phyloP scores from a whole-genome alignment of 30 jellyfish, hydroid and myxozoan genomes.

The Mastigias papua region DNA sequence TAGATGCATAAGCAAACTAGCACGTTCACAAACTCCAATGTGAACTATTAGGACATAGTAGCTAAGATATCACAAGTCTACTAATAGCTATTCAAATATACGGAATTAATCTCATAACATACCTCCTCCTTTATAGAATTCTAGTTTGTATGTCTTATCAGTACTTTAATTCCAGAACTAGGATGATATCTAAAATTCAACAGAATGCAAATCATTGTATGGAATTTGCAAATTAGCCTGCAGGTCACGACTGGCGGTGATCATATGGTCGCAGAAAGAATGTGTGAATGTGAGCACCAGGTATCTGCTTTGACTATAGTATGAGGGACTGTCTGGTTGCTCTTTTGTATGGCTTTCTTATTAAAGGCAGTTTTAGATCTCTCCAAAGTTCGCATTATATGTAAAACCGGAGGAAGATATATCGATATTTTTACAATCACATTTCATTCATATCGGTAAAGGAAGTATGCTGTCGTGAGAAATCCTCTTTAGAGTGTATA shows the following conservation, averaged over 20 bases:
- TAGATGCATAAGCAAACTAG: too few species aligned
- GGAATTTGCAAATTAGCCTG: conserved; percentile 26
- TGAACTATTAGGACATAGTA: too few species aligned
- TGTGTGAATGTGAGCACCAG: conserved; percentile 25
- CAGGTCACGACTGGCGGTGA: conserved; percentile 31
- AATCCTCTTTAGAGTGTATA: too few species aligned
- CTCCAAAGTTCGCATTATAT: too few species aligned
- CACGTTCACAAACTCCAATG: too few species aligned
- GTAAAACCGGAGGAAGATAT: too few species aligned
- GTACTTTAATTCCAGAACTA: neutral
- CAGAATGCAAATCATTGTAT: neutral
- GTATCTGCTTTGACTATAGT: neutral
- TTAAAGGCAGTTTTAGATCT: too few species aligned
- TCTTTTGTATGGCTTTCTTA: neutral
- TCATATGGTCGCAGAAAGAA: conserved; percentile 39
- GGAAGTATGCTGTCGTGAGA: too few species aligned
- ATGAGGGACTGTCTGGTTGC: neutral
- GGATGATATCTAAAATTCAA: neutral
- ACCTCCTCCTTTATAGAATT: neutral
- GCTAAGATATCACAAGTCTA: too few species aligned
- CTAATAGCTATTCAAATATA: too few species aligned
- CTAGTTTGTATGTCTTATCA: neutral
- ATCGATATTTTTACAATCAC: too few species aligned
- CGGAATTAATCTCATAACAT: neutral
- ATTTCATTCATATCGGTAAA: too few species aligned